A percentile compares a stretch with the other conserved stretches of the same genome.
phyloP scores from a whole-genome alignment of 2,888 invertebrate genomes.

The Lissocephala sabroskyi region DNA sequence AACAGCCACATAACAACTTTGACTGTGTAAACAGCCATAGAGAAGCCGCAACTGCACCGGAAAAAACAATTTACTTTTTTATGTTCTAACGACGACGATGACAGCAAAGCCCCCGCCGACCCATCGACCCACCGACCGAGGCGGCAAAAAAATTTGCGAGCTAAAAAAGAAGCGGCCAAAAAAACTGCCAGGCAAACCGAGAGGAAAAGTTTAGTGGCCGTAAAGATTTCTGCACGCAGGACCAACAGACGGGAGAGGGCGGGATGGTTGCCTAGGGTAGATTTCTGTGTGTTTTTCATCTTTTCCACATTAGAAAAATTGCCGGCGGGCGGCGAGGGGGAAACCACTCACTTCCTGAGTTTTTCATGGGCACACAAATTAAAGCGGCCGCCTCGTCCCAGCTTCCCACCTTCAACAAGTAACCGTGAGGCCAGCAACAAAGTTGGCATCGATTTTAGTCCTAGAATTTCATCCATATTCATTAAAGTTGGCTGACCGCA shows the following conservation, averaged over 20 bases:
- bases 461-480: constrained; percentile 62
- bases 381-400: too few relatives aligned
- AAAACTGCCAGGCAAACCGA: constrained; percentile 3
- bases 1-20: constrained; percentile 36
- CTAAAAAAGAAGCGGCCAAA: constrained; percentile 9
- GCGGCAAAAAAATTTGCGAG: constrained; percentile 24
- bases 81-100: too few relatives aligned
- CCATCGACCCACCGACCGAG: not conserved
- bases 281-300: not conserved
- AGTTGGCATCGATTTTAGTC: too few relatives aligned
- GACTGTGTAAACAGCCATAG: constrained; percentile 4
- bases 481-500: constrained; percentile 64
- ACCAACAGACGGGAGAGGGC: constrained; percentile 5
- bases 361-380: too few relatives aligned
- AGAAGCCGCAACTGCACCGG: not conserved
- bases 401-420: too few relatives aligned
- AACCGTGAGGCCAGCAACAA: too few relatives aligned
- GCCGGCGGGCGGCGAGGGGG: too few relatives aligned
- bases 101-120: constrained; percentile 4
- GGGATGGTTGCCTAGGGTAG: not conserved
- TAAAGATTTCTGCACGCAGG: constrained; percentile 49
- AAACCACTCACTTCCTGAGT: too few relatives aligned
- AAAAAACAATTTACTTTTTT: constrained; percentile 58
- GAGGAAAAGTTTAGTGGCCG: constrained; percentile 12
- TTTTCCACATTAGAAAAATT: not conserved